Conservation (phyloP, 37 sponge, comb jelly and placozoan species). For the Aphrocallistes beatrix region DNA sequence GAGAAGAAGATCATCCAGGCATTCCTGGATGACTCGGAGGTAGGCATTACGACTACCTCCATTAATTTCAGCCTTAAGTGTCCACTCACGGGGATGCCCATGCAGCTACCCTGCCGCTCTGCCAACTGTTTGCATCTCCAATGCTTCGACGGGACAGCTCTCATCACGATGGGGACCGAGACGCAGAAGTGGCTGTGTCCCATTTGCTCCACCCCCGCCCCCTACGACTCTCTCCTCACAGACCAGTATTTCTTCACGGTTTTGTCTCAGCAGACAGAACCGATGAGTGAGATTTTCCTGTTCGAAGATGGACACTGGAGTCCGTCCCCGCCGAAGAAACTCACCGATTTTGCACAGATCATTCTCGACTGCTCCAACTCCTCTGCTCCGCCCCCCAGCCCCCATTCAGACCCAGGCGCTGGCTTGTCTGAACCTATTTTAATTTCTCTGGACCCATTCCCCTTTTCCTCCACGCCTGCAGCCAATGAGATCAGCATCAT, state of each 20-base stretch:
- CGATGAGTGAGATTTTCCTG: not conserved
- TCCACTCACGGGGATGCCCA: not conserved
- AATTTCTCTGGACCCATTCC: not conserved
- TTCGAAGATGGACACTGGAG: constrained; percentile 9
- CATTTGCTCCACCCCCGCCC: not conserved
- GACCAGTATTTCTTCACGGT: not conserved
- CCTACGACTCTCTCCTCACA: not conserved
- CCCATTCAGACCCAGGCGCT: not conserved
- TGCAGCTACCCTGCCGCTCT: not conserved
- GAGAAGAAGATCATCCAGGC: not conserved
- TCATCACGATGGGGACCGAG: not conserved
- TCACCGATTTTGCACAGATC: not conserved
- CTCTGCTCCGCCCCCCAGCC: not conserved
- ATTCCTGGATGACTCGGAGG: not conserved
- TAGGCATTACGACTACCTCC: not conserved
- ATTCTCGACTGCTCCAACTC: constrained; percentile 6
- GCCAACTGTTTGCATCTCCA: not conserved
- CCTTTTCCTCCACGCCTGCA: not conserved
- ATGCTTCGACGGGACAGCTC: not conserved
- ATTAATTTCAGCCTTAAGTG: not conserved
- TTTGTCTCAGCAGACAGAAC: not conserved
- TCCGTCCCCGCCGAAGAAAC: not conserved
- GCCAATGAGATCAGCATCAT: not conserved
- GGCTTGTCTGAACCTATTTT: not conserved
- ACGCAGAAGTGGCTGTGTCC: not conserved